Percentiles rank a stretch among this genome's conserved stretches.
phyloP scores from a whole-genome alignment of 2,888 invertebrate genomes.

The Meliscaeva auricollis region DNA sequence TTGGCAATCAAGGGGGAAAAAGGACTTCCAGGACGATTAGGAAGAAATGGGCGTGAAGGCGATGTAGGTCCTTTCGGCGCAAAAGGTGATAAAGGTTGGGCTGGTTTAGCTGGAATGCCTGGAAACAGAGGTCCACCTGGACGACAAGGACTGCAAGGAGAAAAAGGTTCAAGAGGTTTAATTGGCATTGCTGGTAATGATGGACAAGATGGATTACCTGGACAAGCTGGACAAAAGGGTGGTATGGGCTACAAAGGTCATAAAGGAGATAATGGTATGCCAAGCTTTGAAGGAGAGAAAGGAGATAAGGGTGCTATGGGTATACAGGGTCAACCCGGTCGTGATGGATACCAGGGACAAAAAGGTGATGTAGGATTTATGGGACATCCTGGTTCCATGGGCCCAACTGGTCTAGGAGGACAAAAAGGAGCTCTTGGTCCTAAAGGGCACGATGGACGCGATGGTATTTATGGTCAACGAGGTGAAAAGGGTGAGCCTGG shows the following conservation, averaged over 20 bases:
- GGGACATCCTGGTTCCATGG: constrained; percentile 86
- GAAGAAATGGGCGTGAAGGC: constrained; percentile 90
- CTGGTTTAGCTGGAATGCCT: constrained; percentile 87
- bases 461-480: constrained; percentile 87
- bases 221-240: constrained; percentile 85
- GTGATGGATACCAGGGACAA: constrained; percentile 86
- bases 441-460: constrained; percentile 88
- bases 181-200: constrained; percentile 88
- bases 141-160: constrained; percentile 88
- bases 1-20: constrained; percentile 91
- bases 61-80: constrained; percentile 87
- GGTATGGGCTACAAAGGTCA: constrained; percentile 86
- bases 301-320: constrained; percentile 88
- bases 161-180: constrained; percentile 89
- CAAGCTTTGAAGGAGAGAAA: constrained; percentile 87
- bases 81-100: constrained; percentile 90
- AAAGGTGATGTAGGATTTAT: constrained; percentile 86
- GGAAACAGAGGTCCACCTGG: constrained; percentile 89
- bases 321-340: constrained; percentile 85
- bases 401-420: constrained; percentile 86
- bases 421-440: constrained; percentile 88
- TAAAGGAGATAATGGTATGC: constrained; percentile 87
- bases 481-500: constrained; percentile 93
- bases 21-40: constrained; percentile 90
- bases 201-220: constrained; percentile 87